Base-by-base conservation (phyloP, 1,140 invertebrate genomes). In the Colletes latitarsis region DNA sequence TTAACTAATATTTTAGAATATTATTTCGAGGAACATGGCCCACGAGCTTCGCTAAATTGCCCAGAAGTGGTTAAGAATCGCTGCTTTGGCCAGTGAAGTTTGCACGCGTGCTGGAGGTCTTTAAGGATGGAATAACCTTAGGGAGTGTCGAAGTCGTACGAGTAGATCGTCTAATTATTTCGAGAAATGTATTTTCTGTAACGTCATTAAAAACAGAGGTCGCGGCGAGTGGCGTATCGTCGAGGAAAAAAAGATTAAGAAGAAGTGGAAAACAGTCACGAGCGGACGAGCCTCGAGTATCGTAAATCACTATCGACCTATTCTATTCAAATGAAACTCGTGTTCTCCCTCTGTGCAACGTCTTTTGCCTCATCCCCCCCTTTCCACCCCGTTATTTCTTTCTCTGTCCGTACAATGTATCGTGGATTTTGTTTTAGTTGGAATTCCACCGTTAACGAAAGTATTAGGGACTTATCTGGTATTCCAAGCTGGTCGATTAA, bases 321-420 rank as follows among this genome's bases (percentile, higher is more conserved):
- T 92, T 92, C 92, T 91, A 92, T 92, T 92, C 90, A 92, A 92
- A 92, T 92, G 91, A 89, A 89, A 90, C 88, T 84, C 89, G 88
- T 82, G 79, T 83, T 88, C 82, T 85, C 75, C 83, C 84, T 85
- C 71, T 75, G 75, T 73, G 71, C 67, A 70, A 78, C 58, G 70
- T 67, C 71, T 73, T 77, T 79, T 73, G 19, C 64, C 46, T n/a
- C 58, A 10, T 39, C 49, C 55, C n/a, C 19, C 17, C n/a, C 4
- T 60, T 21, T 58, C 58, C 76, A 19, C 43, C 9, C 75, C 80
- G 87, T 83, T 89, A 76, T 86, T 81, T 84, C 82, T 86, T 81
- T 88, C 81, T 88, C 85, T 80, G 52, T 86, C 69, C 81, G 52
- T 71, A 62, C 64, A 75, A 70, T 68, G 80, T 77, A 39, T 70